phyloP scores from a whole-genome alignment of 1,140 invertebrate genomes.

The Gonatopus flavifemur region DNA sequence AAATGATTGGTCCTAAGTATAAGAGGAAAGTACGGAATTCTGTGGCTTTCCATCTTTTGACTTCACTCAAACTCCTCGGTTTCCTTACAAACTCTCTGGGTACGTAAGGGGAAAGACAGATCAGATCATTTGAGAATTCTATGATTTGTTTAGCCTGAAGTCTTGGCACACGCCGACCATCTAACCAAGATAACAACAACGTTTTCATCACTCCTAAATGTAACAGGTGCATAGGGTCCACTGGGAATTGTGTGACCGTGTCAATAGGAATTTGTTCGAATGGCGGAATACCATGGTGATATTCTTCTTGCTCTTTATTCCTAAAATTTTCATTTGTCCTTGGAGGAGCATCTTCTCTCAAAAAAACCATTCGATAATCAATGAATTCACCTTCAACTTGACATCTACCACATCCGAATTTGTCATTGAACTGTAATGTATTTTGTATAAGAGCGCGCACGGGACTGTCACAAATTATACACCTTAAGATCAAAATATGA shows the following conservation, averaged over 20 bases:
- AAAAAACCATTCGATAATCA: neutral
- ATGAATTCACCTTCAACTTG: neutral
- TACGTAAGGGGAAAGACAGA: slow-evolving; percentile 2
- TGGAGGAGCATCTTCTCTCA: neutral
- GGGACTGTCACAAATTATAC: neutral
- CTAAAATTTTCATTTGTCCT: slow-evolving; percentile 7
- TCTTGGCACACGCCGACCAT: slow-evolving; percentile 5
- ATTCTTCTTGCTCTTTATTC: neutral
- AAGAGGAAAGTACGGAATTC: slow-evolving; percentile 34
- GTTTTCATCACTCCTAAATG: slow-evolving; percentile 31
- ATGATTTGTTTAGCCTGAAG: neutral
- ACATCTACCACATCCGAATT: slow-evolving; percentile 5
- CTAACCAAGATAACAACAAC: slow-evolving; percentile 22
- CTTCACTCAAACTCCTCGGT: slow-evolving; percentile 22
- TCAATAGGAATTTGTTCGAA: slow-evolving; percentile 15
- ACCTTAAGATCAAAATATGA: neutral
- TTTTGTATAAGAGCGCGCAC: neutral
- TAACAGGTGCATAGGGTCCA: slow-evolving; percentile 32
- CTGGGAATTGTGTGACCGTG: slow-evolving; percentile 19
- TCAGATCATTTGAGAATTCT: neutral
- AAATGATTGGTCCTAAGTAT: slow-evolving; percentile 29
- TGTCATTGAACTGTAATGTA: neutral
- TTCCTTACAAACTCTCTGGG: slow-evolving; percentile 32
- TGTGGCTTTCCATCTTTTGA: slow-evolving; percentile 34
- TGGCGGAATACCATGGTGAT: slow-evolving; percentile 4